Evolutionary conservation across 2,888 invertebrate species (phyloP), one percentile per base, ranked within the genome.

Genomic region (Acanthopleura granulata): DNA sequence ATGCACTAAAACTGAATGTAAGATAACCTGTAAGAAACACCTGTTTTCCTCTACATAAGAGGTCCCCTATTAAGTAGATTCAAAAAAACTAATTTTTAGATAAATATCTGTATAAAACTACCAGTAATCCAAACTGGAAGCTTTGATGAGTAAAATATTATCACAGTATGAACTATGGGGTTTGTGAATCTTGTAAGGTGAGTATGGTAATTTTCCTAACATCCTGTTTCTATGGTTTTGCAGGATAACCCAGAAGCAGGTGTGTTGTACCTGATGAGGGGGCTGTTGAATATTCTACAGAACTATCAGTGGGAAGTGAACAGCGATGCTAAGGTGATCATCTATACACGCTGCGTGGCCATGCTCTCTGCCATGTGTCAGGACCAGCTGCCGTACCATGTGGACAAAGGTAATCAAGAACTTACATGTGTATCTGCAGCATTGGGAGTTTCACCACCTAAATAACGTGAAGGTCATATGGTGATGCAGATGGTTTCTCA

Each of bases 161-260:
- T n/a, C n/a, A n/a, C n/a, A n/a, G n/a, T n/a, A n/a, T n/a, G n/a
- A n/a, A n/a, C n/a, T n/a, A n/a, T n/a, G n/a, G n/a, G n/a, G n/a
- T n/a, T n/a, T n/a, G n/a, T n/a, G n/a, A n/a, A n/a, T n/a, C n/a
- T n/a, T n/a, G n/a, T n/a, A n/a, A n/a, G n/a, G n/a, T 61, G 3
- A 6, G 61, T 61, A 61, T 22, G 25, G n/a, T n/a, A 3, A 61
- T 25, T 61, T 25, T 61, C 25, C 1, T 61, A 12, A 40, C 9
- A 9, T 3, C 40, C 40, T 61, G 14, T 25, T 40, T 6, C 3
- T 62, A 51, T 18, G 62, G 61, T 78, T 49, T 90, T 90, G 61
- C 86, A 95, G 95, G 97, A 97, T 87, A 96, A 95, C 86, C 95
- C 97, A 11, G 96, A 97, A 83, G 94, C 95, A 85, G 96, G 95